Evolutionary conservation across 2,797 vertebrate species (phyloP), one percentile per base, ranked within the genome.

Genomic region (Acanthiza pusilla): DNA sequence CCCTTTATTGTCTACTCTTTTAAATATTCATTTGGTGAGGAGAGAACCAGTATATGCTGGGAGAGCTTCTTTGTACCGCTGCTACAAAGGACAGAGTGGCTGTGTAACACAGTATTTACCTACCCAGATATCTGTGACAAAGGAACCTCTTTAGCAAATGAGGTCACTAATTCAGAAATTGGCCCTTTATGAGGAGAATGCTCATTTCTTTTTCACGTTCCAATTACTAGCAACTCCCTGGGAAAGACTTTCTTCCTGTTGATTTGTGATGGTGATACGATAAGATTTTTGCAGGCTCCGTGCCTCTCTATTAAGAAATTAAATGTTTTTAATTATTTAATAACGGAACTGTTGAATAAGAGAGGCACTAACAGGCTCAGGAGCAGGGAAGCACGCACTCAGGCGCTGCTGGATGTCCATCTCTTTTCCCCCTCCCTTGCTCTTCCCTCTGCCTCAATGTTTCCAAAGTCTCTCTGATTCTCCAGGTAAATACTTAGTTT

Each of bases 271-370:
- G 78, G 77, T 84, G 88, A 77, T 93, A 88, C 48, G 73, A 62
- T 78, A 89, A 95, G 96, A 77, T 97, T 97, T 95, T 93, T 79
- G 87, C 34, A 84, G 89, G 19, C 82, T 81, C 62, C 36, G 51
- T 43, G 92, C 10, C 55, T 34, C 65, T 92, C 92, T 92, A 22
- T 75, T 93, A 92, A 95, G 96, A 96, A 96, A 95, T 92, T 36
- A 88, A 88, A 80, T 93, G 71, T 87, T 96, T 96, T 97, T 60
- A 93, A 96, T 97, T 96, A 95, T 97, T 97, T 94, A 92, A 94
- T 95, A 65, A 90, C 51, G 76, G 78, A 91, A 93, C 76, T 85
- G 90, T 96, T 96, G 89, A 95, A 80, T 61, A 79, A 67, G 74
- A 61, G 91, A 34, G 79, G 76, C 78, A 40, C 6, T 26, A 71